Base-by-base conservation (phyloP, 2,888 invertebrate species). In the Rhopalosiphum nymphaeae region DNA sequence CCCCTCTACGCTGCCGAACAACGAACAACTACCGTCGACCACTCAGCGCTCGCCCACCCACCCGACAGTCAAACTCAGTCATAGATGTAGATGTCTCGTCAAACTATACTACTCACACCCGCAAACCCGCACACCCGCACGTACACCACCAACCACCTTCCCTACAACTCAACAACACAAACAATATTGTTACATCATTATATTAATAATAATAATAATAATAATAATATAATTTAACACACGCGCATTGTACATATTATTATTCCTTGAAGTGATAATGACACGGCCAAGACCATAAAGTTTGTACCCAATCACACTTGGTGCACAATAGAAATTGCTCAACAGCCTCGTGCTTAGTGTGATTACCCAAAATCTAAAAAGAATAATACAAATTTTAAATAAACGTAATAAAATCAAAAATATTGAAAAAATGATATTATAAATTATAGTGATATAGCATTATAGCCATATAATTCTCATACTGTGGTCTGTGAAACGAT, bases 181-280 rank as follows among this genome's bases (percentile, higher is more conserved):
- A 78, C 36, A 92, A 53, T 53, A 67, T 86, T 78, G 53, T 92
- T 92, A 92, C 92, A 92, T 92, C 92, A 92, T 92, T 92, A 92
- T 87, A 92, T 87, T 92, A 61, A 86, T 91, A 86, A 91, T 42
- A 42, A 91, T 78, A 89, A 57, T 57, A 61, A 44, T 46, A n/a
- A n/a, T n/a, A 86, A 49, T 87, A 87, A 49, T 87, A 49, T 87
- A 85, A 85, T 78, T 78, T 85, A 86, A 61, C 61, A 29, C 67
- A 42, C 53, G 11, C 91, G 26, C 56, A n/a, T 61, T 36, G n/a
- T n/a, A 46, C 49, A 67, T 42, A 49, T 67, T 91, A 46, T 91
- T 61, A 42, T 92, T 92, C 67, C 36, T 92, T 26, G 46, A 61
- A 92, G 61, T 92, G 87, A 87, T 92, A 92, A 87, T 92, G 92